Base-by-base conservation (phyloP, 2,888 invertebrate genomes). In the Podabrus alpinus region DNA sequence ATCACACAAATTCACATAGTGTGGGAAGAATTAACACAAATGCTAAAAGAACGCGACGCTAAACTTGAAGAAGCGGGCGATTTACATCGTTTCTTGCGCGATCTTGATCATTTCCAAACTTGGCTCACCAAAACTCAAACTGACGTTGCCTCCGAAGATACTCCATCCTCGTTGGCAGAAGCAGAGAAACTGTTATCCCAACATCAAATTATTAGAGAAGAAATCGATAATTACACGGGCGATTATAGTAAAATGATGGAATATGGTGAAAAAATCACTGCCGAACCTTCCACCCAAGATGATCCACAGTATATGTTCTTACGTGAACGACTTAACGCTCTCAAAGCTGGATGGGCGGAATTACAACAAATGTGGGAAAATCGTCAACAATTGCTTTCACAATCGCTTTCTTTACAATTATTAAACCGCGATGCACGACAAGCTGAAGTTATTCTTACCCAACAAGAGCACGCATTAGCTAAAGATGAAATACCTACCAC, bases 271-370 rank as follows among this genome's bases (percentile, higher is more conserved):
- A 93, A 95, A 84, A 92, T 98, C 81, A 98, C 98, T 69, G 93
- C 95, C 75, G 95, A 95, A 84, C 94, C 94, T 45, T 92, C 92
- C 45, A 94, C 97, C 80, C 93, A 96, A 87, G 94, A 97, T 88
- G 99, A 99, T 89, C 97, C 99, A 62, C 99, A 99, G 88, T 99
- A 99, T 89, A 99, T 99, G 99, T 99, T 99, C 95, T 90, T 99
- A 84, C 92, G 99, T 78, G 98, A 99, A 89, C 93, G 99, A 66
- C 90, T 99, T 81, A 98, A 97, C 91, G 99, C 99, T 0, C 89
- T 99, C 71, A 97, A 98, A 87, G 98, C 98, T 88, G 99, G 99
- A 74, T 99, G 99, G 99, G 97, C 97, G 79, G 99, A 99, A 86
- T 90, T 99, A 77, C 96, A 98, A 85, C 97, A 99, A 89, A 99